Conservation (phyloP, 2,888 invertebrate genomes). For the Oxycera nigricornis region DNA sequence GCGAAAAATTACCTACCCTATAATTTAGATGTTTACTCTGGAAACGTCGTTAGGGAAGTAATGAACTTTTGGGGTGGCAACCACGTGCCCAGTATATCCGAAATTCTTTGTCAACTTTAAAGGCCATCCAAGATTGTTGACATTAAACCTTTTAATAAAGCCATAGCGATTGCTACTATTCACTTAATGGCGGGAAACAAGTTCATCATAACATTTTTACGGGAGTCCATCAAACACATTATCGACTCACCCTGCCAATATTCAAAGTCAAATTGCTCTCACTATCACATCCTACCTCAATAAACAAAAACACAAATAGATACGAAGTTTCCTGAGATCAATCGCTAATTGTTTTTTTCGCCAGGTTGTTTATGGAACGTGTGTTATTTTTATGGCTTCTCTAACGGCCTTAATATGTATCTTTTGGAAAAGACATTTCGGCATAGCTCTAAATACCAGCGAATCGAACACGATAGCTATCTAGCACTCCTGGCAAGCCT, state of each 20-base stretch:
- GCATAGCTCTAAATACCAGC: not conserved
- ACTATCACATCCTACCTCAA: not conserved
- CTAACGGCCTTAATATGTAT: not conserved
- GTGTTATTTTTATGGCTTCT: conserved; percentile 30
- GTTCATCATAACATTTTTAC: not conserved
- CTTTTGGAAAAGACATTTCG: not conserved
- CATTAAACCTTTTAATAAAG: not conserved
- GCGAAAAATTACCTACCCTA: not conserved
- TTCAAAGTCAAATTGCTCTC: not conserved
- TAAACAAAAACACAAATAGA: not conserved
- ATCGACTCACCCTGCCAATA: not conserved
- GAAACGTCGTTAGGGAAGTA: not conserved
- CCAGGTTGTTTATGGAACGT: conserved; percentile 15
- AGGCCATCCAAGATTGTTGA: not conserved
- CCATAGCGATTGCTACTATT: no score
- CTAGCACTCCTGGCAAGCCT: no score
- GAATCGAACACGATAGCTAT: no score
- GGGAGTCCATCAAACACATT: not conserved
- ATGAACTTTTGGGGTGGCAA: not conserved
- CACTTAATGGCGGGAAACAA: no score
- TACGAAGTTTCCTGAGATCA: conserved; percentile 20
- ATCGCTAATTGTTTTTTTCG: conserved; percentile 22
- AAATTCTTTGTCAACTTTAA: not conserved
- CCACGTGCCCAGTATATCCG: not conserved
- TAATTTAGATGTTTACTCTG: conserved; percentile 36